These are phyloP conservation scores for Tyrannus savana DNA, from an alignment of 2,113 vertebrate genomes.

Conservation along the genomic window DNA sequence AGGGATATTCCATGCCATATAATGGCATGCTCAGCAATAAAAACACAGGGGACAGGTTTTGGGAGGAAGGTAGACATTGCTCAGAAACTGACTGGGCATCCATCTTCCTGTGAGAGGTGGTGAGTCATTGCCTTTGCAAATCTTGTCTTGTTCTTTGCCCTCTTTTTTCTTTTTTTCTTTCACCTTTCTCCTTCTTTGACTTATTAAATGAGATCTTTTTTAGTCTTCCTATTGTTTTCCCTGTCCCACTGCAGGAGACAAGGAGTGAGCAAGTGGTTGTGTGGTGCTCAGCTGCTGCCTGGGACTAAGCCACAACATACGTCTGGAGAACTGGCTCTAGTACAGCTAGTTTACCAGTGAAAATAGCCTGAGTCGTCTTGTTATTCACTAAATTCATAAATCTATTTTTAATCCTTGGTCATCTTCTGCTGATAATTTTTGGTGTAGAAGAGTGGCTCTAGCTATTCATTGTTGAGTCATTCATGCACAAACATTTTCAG, in stretches of 20 bases:
- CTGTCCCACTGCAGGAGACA: neutral
- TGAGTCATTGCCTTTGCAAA: neutral
- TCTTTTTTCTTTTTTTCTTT: neutral
- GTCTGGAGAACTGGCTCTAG: neutral
- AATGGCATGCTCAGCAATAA: neutral
- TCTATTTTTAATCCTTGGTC: neutral
- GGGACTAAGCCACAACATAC: neutral
- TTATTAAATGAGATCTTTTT: neutral
- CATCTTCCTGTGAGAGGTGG: neutral
- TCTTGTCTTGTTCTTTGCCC: neutral
- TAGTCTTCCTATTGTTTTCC: neutral
- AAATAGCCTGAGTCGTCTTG: neutral
- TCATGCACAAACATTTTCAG: neutral
- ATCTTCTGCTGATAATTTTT: neutral
- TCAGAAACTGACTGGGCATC: neutral
- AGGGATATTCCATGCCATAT: neutral
- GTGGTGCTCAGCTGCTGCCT: neutral
- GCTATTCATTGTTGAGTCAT: neutral
- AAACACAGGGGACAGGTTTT: accelerated
- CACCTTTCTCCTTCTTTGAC: neutral
- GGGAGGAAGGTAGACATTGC: neutral
- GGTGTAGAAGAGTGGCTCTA: neutral
- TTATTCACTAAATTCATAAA: neutral
- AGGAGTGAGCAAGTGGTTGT: neutral
- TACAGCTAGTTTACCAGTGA: neutral